Evolutionary conservation across 2,113 vertebrate genomes (phyloP), one percentile per base, ranked within the genome.

Genomic region (Helogale parvula): DNA sequence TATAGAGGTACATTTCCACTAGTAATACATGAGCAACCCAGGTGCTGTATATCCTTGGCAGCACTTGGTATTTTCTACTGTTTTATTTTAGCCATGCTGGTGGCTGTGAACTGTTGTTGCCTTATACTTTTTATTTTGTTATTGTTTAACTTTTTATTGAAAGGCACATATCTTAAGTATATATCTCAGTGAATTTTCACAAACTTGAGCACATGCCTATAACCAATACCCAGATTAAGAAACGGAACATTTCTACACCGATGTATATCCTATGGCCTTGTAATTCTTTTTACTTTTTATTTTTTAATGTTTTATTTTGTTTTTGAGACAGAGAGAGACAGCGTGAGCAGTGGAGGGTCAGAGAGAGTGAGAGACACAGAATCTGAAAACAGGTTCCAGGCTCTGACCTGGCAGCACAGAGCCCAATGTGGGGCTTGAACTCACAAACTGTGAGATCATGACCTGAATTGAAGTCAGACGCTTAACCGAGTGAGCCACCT

Each of bases 101-200:
- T 81, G 29, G 29, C 5, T 92, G 14, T 82, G 50, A 71, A 92
- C 50, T 25, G 14, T 29, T 82, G 52, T 33, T 71, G 50, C 27
- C 35, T 33, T 54, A 33, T 60, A 71, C 35, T 45, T 82, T 71
- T 54, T 17, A 69, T 33, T 91, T 80, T 52, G 60, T 66, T 47
- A 23, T 72, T 85, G 41, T 94, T 94, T 52, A 74, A 74, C 29
- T 66, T 89, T 89, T 74, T 65, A 89, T 74, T 74, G 35, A 90
- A 84, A 82, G 76, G 45, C 11, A n/a, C 60, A 27, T 33, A 14
- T 79, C 50, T 5, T 45, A 81, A 91, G 19, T 41, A 33, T 38
- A 52, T 83, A 25, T 94, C 77, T 89, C 66, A 54, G n/a, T 82
- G n/a, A 66, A 90, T 57, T 84, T 95, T 85, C 80, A 35, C 45